Percentiles rank a stretch among this genome's conserved stretches.
phyloP scores from a whole-genome alignment of 2,888 invertebrate species.

The Strigamia transsilvanica region DNA sequence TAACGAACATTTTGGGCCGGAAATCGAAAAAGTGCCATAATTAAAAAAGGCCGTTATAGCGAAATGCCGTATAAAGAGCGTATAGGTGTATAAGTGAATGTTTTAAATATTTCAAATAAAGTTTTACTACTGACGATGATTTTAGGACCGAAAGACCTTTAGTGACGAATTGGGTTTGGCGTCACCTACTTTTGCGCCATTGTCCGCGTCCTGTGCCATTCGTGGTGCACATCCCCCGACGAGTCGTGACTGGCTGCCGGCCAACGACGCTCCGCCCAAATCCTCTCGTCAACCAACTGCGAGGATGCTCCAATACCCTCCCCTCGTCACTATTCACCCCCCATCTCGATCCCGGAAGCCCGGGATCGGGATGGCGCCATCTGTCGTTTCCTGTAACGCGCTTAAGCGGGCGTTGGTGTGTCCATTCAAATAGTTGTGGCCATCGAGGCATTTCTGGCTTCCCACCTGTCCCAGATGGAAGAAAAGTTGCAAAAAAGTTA shows the following conservation, averaged over 20 bases:
- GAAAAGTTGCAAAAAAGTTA: too few species aligned
- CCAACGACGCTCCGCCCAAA: constrained; percentile 2
- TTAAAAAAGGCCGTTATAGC: too few species aligned
- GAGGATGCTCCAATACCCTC: neutral
- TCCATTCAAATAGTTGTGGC: neutral
- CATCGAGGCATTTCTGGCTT: neutral
- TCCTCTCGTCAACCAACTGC: neutral
- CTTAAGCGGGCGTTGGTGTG: neutral
- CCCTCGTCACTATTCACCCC: neutral
- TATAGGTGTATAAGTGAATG: too few species aligned
- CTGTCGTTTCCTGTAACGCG: neutral
- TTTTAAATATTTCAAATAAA: too few species aligned
- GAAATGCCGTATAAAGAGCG: too few species aligned
- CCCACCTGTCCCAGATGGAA: neutral
- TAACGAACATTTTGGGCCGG: too few species aligned
- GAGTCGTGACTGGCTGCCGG: neutral
- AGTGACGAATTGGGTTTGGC: too few species aligned
- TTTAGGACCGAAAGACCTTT: too few species aligned
- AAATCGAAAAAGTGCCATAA: too few species aligned
- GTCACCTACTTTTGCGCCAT: neutral
- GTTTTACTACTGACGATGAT: too few species aligned
- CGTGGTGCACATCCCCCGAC: neutral
- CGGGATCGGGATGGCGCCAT: neutral
- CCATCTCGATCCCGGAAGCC: neutral
- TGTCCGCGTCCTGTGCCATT: neutral